Percentiles rank a stretch among this genome's conserved stretches.
Conservation (phyloP, 2,888 invertebrate genomes). For the Lomographa bimaculata region DNA sequence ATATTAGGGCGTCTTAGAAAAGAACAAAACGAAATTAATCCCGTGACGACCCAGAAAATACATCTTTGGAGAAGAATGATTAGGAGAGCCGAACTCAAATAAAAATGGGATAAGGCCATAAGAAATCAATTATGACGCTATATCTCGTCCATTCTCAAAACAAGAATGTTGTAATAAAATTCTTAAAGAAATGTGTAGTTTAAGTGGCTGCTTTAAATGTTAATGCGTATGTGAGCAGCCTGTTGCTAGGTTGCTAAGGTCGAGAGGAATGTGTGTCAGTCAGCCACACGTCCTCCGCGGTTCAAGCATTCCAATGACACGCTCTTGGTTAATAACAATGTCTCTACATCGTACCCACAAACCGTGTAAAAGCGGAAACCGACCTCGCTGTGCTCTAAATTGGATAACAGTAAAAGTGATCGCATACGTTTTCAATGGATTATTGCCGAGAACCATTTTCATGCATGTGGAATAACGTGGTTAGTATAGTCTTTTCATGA, state of each 20-base stretch:
- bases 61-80: too few relatives aligned
- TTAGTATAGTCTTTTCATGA: too few relatives aligned
- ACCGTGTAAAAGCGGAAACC: conserved; percentile 81
- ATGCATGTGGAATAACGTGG: conserved; percentile 45
- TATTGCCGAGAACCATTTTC: conserved; percentile 52
- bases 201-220: too few relatives aligned
- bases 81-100: too few relatives aligned
- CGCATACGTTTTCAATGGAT: conserved; percentile 75
- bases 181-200: too few relatives aligned
- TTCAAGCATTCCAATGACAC: conserved; percentile 62
- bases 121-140: too few relatives aligned
- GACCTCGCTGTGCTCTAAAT: conserved; percentile 74
- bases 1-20: too few relatives aligned
- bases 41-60: too few relatives aligned
- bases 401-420: conserved; percentile 82
- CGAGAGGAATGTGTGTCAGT: conserved; percentile 64
- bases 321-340: conserved; percentile 70
- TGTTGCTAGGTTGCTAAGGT: conserved; percentile 42
- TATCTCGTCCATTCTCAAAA: too few relatives aligned
- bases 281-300: conserved; percentile 59
- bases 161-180: too few relatives aligned
- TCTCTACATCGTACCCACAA: conserved; percentile 62
- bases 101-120: too few relatives aligned
- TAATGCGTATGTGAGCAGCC: conserved; percentile 23
- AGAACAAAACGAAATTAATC: too few relatives aligned